These are phyloP conservation scores for Semaprochilodus insignis DNA, from an alignment of 2,797 vertebrate species.

Conservation along the genomic window DNA sequence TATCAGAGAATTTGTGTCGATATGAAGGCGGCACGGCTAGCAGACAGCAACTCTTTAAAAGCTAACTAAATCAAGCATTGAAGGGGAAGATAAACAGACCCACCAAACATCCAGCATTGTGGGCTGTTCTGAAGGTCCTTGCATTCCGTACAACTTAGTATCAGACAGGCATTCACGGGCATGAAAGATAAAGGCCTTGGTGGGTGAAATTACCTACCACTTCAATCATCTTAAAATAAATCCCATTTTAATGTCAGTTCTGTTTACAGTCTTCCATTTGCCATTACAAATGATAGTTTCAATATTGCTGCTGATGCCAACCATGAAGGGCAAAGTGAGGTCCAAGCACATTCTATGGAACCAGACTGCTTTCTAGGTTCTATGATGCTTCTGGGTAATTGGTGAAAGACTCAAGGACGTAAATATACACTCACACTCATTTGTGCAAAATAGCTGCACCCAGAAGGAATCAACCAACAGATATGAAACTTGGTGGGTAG, in stretches of 20 bases:
- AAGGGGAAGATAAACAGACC: background rate
- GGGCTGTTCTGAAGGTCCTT: too few species aligned
- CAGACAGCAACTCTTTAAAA: background rate
- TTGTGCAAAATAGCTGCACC: too few species aligned
- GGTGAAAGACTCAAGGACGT: background rate
- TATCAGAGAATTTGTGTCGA: background rate
- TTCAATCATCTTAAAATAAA: background rate
- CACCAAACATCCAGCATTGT: too few species aligned
- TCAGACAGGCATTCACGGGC: too few species aligned
- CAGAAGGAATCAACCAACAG: too few species aligned
- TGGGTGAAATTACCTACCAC: too few species aligned
- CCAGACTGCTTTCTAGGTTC: background rate
- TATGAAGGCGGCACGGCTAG: background rate
- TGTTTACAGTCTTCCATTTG: background rate
- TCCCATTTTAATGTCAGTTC: constrained; percentile 26
- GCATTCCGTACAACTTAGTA: too few species aligned
- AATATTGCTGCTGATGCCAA: constrained; percentile 20
- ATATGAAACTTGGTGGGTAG: too few species aligned
- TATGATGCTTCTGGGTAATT: background rate
- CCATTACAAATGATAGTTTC: background rate
- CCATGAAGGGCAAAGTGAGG: background rate
- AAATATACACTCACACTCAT: background rate
- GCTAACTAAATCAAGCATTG: background rate
- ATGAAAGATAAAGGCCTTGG: too few species aligned
- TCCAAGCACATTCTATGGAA: background rate